Percentiles rank a stretch among this genome's conserved stretches.
Evolutionary conservation across 2,888 invertebrate genomes (phyloP).

Genomic region (Ophion ellenae): DNA sequence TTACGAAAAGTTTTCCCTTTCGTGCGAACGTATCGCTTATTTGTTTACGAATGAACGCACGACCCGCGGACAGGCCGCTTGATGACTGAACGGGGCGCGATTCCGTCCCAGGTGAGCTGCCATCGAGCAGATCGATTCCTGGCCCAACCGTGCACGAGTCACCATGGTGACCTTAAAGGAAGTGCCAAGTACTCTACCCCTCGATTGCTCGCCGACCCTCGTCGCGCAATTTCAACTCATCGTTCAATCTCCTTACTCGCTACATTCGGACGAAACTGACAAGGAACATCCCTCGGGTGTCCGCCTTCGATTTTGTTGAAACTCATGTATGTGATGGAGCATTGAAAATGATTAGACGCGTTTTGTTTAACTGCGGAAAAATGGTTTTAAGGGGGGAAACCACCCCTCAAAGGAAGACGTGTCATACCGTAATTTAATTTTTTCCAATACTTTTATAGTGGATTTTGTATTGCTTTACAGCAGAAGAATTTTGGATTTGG

Average conservation of each 20-base stretch:
- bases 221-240: background rate
- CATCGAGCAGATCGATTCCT: constrained; percentile 66
- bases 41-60: constrained; percentile 2
- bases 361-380: too few relatives aligned
- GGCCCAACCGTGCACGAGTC: constrained; percentile 63
- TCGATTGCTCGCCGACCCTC: background rate
- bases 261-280: background rate
- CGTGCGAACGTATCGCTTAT: background rate
- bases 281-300: too few relatives aligned
- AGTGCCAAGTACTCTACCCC: constrained; percentile 45
- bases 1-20: background rate
- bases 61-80: background rate
- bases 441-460: too few relatives aligned
- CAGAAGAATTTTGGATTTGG: too few relatives aligned
- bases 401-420: too few relatives aligned
- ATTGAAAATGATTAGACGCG: too few relatives aligned
- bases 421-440: too few relatives aligned
- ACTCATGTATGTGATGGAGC: too few relatives aligned
- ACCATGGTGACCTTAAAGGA: constrained; percentile 70
- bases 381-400: too few relatives aligned
- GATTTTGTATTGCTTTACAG: too few relatives aligned
- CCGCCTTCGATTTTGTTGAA: too few relatives aligned
- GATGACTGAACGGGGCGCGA: constrained; percentile 29
- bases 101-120: constrained; percentile 48
- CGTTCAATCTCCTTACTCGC: background rate